Conservation (phyloP, 2,888 invertebrate genomes). For the Polydrusus tereticollis region DNA sequence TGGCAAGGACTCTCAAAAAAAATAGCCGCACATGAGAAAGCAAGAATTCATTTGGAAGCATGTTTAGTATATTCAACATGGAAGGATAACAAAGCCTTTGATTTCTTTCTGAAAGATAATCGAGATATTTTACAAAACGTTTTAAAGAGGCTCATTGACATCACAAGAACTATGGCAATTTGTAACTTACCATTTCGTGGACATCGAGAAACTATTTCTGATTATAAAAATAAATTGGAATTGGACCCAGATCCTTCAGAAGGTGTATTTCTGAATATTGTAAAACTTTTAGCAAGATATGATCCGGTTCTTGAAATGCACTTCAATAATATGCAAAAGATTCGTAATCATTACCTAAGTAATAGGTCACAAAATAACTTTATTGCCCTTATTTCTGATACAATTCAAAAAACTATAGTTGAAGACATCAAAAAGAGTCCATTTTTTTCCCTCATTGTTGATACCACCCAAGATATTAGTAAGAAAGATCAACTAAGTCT, state of each 20-base stretch:
- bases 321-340: conserved; percentile 22
- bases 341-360: conserved; percentile 24
- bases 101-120: not conserved
- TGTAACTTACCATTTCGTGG: conserved; percentile 22
- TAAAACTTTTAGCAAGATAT: conserved; percentile 21
- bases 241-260: conserved; percentile 29
- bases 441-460: conserved; percentile 25
- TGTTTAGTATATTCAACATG: conserved; percentile 25
- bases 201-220: conserved; percentile 20
- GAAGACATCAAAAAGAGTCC: conserved; percentile 17
- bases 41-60: conserved; percentile 16
- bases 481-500: conserved; percentile 29
- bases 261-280: conserved; percentile 25
- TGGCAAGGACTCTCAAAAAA: conserved; percentile 29
- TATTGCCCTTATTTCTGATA: conserved; percentile 22
- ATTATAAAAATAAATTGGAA: conserved; percentile 16
- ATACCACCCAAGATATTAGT: conserved; percentile 29
- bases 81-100: conserved; percentile 23
- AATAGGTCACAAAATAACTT: conserved; percentile 33
- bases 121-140: no score
- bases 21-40: conserved; percentile 20
- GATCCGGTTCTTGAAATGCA: conserved; percentile 19
- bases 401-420: conserved; percentile 16
- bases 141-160: no score
- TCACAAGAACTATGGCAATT: conserved; percentile 19